A percentile compares a stretch with the other conserved stretches of the same genome.
These are phyloP conservation scores for Drosophila paramelanica DNA, from an alignment of 2,888 invertebrate species.

Conservation along the genomic window DNA sequence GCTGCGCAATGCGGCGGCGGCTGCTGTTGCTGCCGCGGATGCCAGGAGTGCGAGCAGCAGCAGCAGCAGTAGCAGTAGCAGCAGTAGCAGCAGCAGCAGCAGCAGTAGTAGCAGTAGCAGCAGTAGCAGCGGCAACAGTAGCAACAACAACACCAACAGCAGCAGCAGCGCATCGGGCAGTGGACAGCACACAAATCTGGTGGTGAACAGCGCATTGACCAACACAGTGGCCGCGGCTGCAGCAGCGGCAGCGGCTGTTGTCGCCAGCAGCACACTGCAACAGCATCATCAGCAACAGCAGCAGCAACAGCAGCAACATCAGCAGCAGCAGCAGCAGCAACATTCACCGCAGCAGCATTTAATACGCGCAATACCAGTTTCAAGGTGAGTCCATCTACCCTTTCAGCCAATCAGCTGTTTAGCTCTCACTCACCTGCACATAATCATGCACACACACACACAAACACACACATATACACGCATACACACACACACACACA, in stretches of 20 bases:
- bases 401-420: constrained; percentile 42
- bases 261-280: constrained; percentile 62
- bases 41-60: constrained; percentile 35
- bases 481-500: background rate
- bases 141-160: constrained; percentile 41
- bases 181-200: constrained; percentile 50
- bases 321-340: constrained; percentile 61
- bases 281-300: constrained; percentile 64
- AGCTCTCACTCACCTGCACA: constrained; percentile 13
- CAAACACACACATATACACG: background rate
- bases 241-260: constrained; percentile 61
- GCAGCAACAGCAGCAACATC: constrained; percentile 52
- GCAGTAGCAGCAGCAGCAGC: constrained; percentile 17
- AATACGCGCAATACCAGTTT: constrained; percentile 84
- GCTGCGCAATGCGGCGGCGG: constrained; percentile 81
- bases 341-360: constrained; percentile 82
- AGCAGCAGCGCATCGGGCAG: constrained; percentile 29
- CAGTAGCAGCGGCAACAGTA: constrained; percentile 24
- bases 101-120: constrained; percentile 36
- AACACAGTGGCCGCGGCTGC: constrained; percentile 57
- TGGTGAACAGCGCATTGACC: constrained; percentile 58
- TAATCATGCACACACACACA: constrained; percentile 13
- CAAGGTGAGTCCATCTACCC: constrained; percentile 78
- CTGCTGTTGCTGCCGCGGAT: constrained; percentile 34
- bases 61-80: constrained; percentile 37